Base-by-base conservation (phyloP, 1,140 invertebrate genomes). In the Subanguina moxae region DNA sequence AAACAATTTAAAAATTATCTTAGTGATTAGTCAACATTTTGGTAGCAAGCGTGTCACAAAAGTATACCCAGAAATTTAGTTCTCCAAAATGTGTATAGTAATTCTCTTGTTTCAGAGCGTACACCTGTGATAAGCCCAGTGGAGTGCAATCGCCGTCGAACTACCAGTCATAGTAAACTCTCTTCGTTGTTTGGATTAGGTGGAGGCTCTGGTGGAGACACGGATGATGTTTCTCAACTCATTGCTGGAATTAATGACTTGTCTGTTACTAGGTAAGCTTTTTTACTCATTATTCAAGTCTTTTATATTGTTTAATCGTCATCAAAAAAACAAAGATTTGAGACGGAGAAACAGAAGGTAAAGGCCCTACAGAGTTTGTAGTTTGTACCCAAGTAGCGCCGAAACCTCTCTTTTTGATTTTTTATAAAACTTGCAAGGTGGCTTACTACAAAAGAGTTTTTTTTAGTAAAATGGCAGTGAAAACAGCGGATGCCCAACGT, bases 401-500 rank as follows among this genome's bases (percentile, higher is more conserved):
- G 32, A 52, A 52, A 52, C 3, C 17, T 52, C 3, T 52, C 48
- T 15, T 52, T 52, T 25, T 52, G 15, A 52, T 21, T 5, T 25
- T 52, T 52, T 52, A 45, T 45, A n/a, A n/a, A n/a, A n/a, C n/a
- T n/a, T n/a, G n/a, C n/a, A 45, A 45, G 43, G 43, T 45, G n/a
- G n/a, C 11, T 13, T n/a, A 45, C 43, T 25, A 25, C 15, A 28
- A 25, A 21, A 1, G 21, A 8, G 23, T 68, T 52, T 25, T 57
- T 70, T 74, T 9, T 32, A 76, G 73, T 30, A 77, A 75, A 28
- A 32, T 67, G 23, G 42, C 71, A 0, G 63, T 32, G 19, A 74
- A 78, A 57, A 25, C 58, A 23, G 74, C 74, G 0, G 70, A 76
- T 32, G 61, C 72, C 8, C 76, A 76, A 63, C 25, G 23, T 52